These are phyloP conservation scores for Entomobrya multifasciata DNA, from an alignment of 2,888 invertebrate species.

Conservation along the genomic window DNA sequence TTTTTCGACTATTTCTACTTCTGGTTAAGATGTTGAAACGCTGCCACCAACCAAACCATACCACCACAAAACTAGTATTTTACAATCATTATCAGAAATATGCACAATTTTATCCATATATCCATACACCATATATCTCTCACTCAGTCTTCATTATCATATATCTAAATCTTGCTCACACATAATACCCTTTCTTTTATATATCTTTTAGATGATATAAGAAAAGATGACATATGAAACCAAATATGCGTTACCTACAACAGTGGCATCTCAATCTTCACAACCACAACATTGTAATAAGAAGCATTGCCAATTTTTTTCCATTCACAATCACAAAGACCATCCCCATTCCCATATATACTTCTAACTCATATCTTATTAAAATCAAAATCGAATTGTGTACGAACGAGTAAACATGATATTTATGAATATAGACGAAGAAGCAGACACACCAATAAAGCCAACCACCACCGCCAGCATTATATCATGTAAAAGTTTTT, in stretches of 20 bases:
- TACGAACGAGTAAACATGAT: neutral
- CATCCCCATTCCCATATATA: neutral
- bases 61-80: neutral
- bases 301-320: constrained; percentile 16
- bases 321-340: neutral
- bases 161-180: neutral
- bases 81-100: neutral
- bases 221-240: constrained; percentile 1
- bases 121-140: too few species aligned
- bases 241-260: neutral
- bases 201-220: neutral
- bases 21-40: neutral
- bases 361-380: constrained; percentile 8
- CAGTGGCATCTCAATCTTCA: neutral
- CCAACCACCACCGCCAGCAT: neutral
- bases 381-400: constrained; percentile 20
- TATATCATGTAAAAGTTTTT: neutral
- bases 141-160: too few species aligned
- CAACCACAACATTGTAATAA: neutral
- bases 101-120: neutral
- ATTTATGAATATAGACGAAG: neutral
- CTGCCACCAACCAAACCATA: constrained; percentile 16
- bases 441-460: neutral
- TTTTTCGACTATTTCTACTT: constrained; percentile 1
- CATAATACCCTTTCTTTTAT: neutral